Percentiles rank a stretch among this genome's conserved stretches.
These are phyloP conservation scores for Nothoprocta pentlandii DNA, from an alignment of 2,113 vertebrate genomes.

Conservation along the genomic window DNA sequence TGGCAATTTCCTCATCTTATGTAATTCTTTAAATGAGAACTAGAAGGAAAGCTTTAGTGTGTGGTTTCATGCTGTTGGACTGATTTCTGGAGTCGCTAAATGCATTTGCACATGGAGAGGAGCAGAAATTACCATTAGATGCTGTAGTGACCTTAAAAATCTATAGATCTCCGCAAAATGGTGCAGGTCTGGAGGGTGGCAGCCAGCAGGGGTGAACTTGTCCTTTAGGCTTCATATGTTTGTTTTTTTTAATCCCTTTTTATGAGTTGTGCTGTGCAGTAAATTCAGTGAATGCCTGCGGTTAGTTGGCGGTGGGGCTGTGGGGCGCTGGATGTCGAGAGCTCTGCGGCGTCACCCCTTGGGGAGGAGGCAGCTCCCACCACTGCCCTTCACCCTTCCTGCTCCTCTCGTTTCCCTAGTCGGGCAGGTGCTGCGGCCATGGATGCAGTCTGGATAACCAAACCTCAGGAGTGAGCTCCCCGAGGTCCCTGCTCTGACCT, in stretches of 20 bases:
- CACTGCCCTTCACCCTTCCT: background rate
- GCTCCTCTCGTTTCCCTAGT: fast-evolving
- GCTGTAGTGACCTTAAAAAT: background rate
- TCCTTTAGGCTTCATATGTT: background rate
- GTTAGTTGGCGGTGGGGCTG: too few relatives aligned
- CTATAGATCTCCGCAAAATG: fast-evolving
- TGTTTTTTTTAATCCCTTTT: background rate
- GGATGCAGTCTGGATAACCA: background rate
- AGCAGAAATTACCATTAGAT: background rate
- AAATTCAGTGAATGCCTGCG: background rate
- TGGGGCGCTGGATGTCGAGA: too few relatives aligned
- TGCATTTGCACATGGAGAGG: background rate
- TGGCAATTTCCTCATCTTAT: background rate
- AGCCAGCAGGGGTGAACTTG: background rate
- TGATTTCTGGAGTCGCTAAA: background rate
- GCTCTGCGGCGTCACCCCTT: fast-evolving
- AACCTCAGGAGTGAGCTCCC: background rate
- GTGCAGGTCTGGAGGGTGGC: background rate
- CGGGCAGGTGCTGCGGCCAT: background rate
- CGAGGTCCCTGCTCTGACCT: background rate
- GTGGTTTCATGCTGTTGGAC: background rate
- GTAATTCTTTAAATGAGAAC: background rate
- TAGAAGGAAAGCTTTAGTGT: background rate
- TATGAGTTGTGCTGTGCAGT: background rate
- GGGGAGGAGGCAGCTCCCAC: background rate